Conservation (phyloP, 2,888 invertebrate genomes). For the Macaria notata region DNA sequence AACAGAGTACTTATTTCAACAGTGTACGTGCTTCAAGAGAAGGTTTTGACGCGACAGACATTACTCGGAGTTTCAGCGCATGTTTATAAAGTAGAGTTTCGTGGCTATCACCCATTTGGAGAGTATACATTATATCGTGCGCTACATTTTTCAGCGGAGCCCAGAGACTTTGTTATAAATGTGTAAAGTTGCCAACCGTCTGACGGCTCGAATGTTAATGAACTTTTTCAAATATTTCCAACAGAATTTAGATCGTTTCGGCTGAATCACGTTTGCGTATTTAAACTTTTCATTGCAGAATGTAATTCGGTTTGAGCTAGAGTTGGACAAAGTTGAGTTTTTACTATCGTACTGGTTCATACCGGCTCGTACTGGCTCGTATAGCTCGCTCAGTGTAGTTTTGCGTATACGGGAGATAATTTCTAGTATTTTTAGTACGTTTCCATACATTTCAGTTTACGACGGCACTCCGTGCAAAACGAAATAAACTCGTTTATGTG, state of each 20-base stretch:
- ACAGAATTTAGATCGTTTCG: constrained; percentile 18
- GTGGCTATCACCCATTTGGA: too few species aligned
- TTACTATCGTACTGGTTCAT: constrained; percentile 10
- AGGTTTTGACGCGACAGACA: too few species aligned
- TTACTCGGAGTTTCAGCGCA: too few species aligned
- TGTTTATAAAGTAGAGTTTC: too few species aligned
- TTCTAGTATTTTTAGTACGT: constrained; percentile 31
- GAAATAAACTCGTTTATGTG: constrained; percentile 33
- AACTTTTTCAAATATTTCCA: constrained; percentile 25
- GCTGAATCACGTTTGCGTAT: constrained; percentile 21
- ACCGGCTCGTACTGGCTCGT: not conserved
- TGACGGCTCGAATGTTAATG: constrained; percentile 17
- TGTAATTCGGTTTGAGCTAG: constrained; percentile 4
- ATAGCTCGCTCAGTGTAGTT: constrained; percentile 16
- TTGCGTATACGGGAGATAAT: constrained; percentile 28
- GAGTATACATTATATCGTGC: not conserved
- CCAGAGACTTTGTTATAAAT: constrained; percentile 21
- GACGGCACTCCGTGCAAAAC: constrained; percentile 31
- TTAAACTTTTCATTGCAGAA: constrained; percentile 18
- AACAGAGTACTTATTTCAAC: too few species aligned
- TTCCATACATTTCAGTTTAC: constrained; percentile 31
- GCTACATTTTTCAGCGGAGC: constrained; percentile 12
- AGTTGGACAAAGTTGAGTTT: constrained; percentile 10
- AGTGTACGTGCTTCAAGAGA: too few species aligned
- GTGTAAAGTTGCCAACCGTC: constrained; percentile 21